phyloP scores from a whole-genome alignment of 2,888 invertebrate genomes.

The Choristoneura rosaceana region DNA sequence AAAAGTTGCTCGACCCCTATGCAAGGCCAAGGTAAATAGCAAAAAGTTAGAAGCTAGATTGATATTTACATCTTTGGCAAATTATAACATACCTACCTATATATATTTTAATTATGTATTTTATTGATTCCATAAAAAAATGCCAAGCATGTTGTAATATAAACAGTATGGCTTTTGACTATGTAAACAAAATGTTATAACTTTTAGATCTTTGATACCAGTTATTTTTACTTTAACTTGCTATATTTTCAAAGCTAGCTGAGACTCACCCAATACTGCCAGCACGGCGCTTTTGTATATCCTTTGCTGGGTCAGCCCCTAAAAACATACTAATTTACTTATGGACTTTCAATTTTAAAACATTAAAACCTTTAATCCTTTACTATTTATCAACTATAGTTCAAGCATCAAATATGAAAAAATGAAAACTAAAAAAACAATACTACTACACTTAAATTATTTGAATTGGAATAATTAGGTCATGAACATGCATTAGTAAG shows the following conservation, averaged over 20 bases:
- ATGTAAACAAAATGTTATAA: not conserved
- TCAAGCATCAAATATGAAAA: not conserved
- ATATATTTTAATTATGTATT: too few species aligned
- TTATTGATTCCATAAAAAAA: not conserved
- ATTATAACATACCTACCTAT: too few species aligned
- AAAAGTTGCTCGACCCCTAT: too few species aligned
- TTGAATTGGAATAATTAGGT: slow-evolving; percentile 29
- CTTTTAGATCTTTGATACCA: not conserved
- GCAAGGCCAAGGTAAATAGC: too few species aligned
- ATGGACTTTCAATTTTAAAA: slow-evolving; percentile 25
- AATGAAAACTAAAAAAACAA: not conserved
- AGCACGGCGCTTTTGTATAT: slow-evolving; percentile 92
- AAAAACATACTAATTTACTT: slow-evolving; percentile 53
- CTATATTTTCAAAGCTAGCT: slow-evolving; percentile 31
- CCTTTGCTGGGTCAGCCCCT: slow-evolving; percentile 93
- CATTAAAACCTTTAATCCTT: not conserved
- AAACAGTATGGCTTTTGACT: not conserved
- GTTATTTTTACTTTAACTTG: slow-evolving; percentile 3
- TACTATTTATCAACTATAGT: not conserved
- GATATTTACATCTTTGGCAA: too few species aligned
- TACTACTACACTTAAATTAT: not conserved
- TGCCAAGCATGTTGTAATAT: not conserved
- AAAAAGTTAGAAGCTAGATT: too few species aligned
- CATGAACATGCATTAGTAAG: slow-evolving; percentile 22
- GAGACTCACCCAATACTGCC: slow-evolving; percentile 91